Evolutionary conservation across 2,888 invertebrate species (phyloP).

Genomic region (Troides oblongomaculatus): DNA sequence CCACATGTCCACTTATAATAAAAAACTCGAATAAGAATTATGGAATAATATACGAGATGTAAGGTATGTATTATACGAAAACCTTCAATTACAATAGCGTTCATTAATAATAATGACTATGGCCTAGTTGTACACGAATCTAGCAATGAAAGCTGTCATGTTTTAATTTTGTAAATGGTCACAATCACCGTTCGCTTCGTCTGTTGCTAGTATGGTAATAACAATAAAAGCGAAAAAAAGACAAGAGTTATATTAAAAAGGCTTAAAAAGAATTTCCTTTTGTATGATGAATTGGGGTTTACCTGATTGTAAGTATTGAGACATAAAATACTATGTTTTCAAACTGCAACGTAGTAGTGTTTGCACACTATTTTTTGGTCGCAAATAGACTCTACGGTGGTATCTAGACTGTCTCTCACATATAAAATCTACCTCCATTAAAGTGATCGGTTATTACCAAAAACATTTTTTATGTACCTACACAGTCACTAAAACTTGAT

Average conservation of each 20-base stretch:
- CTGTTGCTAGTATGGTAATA: not conserved
- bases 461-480: no score
- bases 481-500: no score
- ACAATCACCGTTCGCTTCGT: not conserved
- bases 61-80: conserved; percentile 27
- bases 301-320: no score
- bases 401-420: no score
- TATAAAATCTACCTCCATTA: no score
- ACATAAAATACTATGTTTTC: no score
- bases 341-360: no score
- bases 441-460: no score
- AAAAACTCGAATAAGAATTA: not conserved
- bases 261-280: not conserved
- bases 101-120: conserved; percentile 68
- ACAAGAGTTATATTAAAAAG: not conserved
- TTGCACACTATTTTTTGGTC: no score
- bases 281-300: no score
- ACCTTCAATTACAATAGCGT: conserved; percentile 55
- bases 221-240: not conserved
- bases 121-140: conserved; percentile 58
- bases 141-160: conserved; percentile 48
- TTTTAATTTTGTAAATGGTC: conserved; percentile 35
- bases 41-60: conserved; percentile 30
- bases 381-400: no score
- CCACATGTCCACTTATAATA: conserved; percentile 55